A percentile compares a stretch with the other conserved stretches of the same genome.
phyloP scores from a whole-genome alignment of 1,140 invertebrate genomes.

The Acromyrmex heyeri region DNA sequence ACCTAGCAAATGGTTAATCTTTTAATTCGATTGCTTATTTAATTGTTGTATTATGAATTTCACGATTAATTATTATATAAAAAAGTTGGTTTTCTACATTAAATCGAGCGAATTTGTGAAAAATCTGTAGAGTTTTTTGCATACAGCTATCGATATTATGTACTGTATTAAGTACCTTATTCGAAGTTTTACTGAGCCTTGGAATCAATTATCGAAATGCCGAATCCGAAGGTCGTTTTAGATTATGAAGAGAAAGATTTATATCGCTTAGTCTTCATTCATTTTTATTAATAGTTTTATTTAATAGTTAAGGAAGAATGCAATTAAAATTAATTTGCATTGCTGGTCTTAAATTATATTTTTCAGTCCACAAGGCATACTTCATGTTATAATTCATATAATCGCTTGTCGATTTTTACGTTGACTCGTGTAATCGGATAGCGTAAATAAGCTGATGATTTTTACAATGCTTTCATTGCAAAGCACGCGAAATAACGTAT shows the following conservation, averaged over 20 bases:
- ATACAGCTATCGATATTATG: conserved; percentile 6
- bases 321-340: conserved; percentile 59
- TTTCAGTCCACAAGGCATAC: not conserved
- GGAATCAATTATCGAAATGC: conserved; percentile 42
- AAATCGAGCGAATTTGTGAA: not conserved
- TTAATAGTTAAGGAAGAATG: not conserved
- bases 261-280: conserved; percentile 5
- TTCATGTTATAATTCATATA: conserved; percentile 16
- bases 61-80: conserved; percentile 15
- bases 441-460: conserved; percentile 17
- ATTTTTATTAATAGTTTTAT: not conserved
- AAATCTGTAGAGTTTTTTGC: not conserved
- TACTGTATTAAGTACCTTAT: conserved; percentile 23
- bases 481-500: not conserved
- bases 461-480: conserved; percentile 22
- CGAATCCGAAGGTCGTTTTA: not conserved
- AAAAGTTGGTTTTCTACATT: not conserved
- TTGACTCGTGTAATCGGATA: conserved; percentile 40
- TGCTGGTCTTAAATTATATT: not conserved
- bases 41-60: conserved; percentile 18
- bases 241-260: conserved; percentile 23
- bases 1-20: not conserved
- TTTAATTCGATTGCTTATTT: not conserved
- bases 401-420: conserved; percentile 39
- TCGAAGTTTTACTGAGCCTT: conserved; percentile 26